A percentile compares a stretch with the other conserved stretches of the same genome.
Conservation (phyloP, 2,113 vertebrate species). For the Notothenia coriiceps region DNA sequence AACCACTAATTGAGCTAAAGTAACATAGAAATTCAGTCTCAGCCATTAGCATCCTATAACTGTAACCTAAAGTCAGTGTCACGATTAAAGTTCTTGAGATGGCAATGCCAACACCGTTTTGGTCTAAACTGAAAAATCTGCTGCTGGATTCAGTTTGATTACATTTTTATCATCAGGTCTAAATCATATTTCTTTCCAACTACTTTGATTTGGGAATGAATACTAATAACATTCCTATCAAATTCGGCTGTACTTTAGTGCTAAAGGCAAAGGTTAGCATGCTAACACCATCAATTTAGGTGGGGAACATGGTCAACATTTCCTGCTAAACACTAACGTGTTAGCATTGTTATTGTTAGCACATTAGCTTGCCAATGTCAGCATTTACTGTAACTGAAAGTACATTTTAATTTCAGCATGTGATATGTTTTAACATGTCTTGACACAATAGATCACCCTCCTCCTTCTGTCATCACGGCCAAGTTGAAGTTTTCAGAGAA, state of each 20-base stretch:
- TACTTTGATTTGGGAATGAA: background rate
- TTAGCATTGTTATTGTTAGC: background rate
- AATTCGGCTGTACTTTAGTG: background rate
- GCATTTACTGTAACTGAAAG: background rate
- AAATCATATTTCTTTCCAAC: background rate
- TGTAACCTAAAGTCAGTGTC: background rate
- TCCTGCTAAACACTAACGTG: background rate
- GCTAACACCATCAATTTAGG: no score
- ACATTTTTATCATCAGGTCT: background rate
- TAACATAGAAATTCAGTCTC: background rate
- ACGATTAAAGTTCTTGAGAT: background rate
- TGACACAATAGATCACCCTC: background rate
- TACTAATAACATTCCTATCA: background rate
- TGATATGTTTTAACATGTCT: no score
- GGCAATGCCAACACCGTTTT: background rate
- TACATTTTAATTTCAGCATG: background rate
- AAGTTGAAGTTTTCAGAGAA: slow-evolving; percentile 50
- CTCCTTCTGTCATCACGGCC: slow-evolving; percentile 38
- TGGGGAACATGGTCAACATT: no score
- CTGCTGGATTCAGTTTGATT: background rate
- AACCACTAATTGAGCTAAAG: background rate
- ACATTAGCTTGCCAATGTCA: background rate
- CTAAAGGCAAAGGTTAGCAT: background rate
- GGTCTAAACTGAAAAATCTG: slow-evolving; percentile 2
- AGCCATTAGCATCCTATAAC: background rate